Percentiles rank a stretch among this genome's conserved stretches.
Evolutionary conservation across 2,888 invertebrate genomes (phyloP).

Genomic region (Apotomis betuletana): DNA sequence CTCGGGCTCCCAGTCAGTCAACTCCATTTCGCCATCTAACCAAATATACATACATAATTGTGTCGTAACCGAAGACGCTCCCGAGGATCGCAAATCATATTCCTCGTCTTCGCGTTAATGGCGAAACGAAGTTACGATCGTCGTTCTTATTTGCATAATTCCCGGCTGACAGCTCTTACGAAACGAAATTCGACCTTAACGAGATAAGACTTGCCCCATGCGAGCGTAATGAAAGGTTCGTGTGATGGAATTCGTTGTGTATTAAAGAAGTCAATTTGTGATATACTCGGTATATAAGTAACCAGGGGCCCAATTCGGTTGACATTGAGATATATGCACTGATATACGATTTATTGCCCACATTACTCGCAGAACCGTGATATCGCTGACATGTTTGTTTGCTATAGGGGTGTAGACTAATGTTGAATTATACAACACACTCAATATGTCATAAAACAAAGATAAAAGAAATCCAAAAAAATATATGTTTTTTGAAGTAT

Average conservation of each 20-base stretch:
- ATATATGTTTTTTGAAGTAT: too few species aligned
- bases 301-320: too few species aligned
- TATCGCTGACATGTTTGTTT: too few species aligned
- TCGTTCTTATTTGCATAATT: constrained; percentile 40
- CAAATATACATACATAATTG: constrained; percentile 36
- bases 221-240: constrained; percentile 31
- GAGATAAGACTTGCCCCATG: constrained; percentile 32
- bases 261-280: constrained; percentile 32
- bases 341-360: too few species aligned
- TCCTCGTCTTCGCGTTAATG: constrained; percentile 56
- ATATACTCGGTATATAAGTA: too few species aligned
- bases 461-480: too few species aligned
- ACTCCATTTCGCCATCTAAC: constrained; percentile 34
- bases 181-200: constrained; percentile 40
- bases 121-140: constrained; percentile 63
- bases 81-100: constrained; percentile 57
- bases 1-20: constrained; percentile 1
- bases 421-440: too few species aligned
- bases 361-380: too few species aligned
- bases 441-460: too few species aligned
- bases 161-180: constrained; percentile 32
- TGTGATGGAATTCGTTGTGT: not conserved
- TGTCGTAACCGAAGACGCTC: constrained; percentile 45
- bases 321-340: too few species aligned
- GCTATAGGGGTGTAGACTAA: too few species aligned